Evolutionary conservation across 2,797 vertebrate genomes (phyloP).

Genomic region (Hemibagrus guttatus): DNA sequence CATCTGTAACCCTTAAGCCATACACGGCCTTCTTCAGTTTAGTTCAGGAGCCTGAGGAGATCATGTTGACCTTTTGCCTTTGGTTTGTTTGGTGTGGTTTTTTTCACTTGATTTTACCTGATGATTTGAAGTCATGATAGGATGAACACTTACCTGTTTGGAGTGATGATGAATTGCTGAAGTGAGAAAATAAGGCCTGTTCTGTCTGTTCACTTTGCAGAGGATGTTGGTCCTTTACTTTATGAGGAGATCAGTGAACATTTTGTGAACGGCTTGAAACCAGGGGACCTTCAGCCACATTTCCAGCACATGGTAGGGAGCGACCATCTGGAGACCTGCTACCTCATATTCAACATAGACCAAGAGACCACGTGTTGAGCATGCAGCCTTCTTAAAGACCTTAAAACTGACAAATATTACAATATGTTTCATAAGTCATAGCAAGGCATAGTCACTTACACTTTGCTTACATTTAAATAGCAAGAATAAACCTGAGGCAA

Average conservation of each 20-base stretch:
- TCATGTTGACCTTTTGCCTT: neutral
- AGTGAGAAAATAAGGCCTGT: neutral
- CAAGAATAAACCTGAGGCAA: neutral
- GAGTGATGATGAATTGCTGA: neutral
- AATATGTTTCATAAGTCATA: neutral
- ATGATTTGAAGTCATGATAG: neutral
- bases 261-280: constrained; percentile 65
- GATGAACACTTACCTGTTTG: neutral
- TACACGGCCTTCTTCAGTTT: neutral
- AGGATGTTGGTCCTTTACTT: constrained; percentile 63
- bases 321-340: constrained; percentile 66
- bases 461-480: neutral
- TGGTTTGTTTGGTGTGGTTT: neutral
- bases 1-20: neutral
- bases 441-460: neutral
- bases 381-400: neutral
- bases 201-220: constrained; percentile 55
- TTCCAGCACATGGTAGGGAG: constrained; percentile 62
- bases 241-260: constrained; percentile 64
- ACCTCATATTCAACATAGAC: constrained; percentile 64
- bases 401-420: constrained; percentile 1
- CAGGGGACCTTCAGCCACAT: constrained; percentile 62
- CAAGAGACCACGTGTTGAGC: constrained; percentile 59
- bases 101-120: neutral
- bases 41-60: neutral